Percentiles rank a stretch among this genome's conserved stretches.
Evolutionary conservation across 2,113 vertebrate genomes (phyloP).

Genomic region (Zosterops japonicus): DNA sequence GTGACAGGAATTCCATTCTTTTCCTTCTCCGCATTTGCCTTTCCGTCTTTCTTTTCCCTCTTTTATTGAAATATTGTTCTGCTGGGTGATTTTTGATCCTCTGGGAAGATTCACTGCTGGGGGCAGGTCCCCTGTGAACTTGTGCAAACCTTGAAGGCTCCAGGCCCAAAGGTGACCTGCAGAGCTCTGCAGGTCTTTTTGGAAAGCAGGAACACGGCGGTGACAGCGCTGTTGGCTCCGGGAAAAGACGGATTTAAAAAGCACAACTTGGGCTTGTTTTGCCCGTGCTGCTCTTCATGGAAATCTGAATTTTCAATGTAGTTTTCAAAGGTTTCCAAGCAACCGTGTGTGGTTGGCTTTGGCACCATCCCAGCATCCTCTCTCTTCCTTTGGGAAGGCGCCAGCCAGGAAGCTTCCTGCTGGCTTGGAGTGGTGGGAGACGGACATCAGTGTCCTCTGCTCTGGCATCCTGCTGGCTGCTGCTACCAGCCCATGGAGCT

Average conservation of each 20-base stretch:
- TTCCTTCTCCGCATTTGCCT: neutral
- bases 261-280: neutral
- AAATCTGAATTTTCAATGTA: neutral
- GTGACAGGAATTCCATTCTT: neutral
- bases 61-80: neutral
- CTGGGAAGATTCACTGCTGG: neutral
- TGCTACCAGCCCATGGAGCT: accelerated
- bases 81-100: neutral
- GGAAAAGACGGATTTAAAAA: neutral
- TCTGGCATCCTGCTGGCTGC: accelerated
- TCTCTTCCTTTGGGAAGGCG: neutral
- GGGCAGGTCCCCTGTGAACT: neutral
- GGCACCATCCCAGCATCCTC: neutral
- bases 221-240: neutral
- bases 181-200: neutral
- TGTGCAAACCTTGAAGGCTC: neutral
- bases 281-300: neutral
- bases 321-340: constrained; percentile 34
- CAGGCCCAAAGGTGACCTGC: neutral
- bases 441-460: neutral
- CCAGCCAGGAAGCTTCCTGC: constrained; percentile 2
- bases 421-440: neutral
- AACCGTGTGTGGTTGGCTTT: neutral
- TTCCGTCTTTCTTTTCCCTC: neutral
- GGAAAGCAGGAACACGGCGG: accelerated